A percentile compares a stretch with the other conserved stretches of the same genome.
These are phyloP conservation scores for Anoplius nigerrimus DNA, from an alignment of 2,888 invertebrate species.

Conservation along the genomic window DNA sequence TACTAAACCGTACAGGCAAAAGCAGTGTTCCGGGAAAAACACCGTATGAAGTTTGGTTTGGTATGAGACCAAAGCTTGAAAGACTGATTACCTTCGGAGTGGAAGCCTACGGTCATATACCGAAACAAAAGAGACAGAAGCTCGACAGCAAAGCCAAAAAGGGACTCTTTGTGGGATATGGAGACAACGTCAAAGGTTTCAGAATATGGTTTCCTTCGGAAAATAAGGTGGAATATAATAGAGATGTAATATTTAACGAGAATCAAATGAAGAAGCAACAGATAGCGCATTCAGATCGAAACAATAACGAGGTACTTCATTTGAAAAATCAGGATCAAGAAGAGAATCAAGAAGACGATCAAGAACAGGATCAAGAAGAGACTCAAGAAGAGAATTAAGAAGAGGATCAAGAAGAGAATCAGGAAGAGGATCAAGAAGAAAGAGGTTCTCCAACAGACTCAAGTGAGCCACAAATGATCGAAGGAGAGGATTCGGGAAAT, in stretches of 20 bases:
- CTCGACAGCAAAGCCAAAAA: conserved; percentile 28
- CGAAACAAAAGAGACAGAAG: conserved; percentile 26
- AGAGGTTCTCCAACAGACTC: too few species aligned
- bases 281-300: too few species aligned
- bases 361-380: too few species aligned
- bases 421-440: too few species aligned
- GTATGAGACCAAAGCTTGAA: neutral
- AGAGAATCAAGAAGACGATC: too few species aligned
- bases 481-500: too few species aligned
- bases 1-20: too few species aligned
- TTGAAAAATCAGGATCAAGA: neutral
- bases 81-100: neutral
- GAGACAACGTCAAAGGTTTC: conserved; percentile 12
- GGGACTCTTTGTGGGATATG: conserved; percentile 25
- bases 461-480: too few species aligned
- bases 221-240: conserved; percentile 4
- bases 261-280: neutral
- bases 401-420: too few species aligned
- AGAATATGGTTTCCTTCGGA: neutral
- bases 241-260: conserved; percentile 38
- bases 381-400: too few species aligned
- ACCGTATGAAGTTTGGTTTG: neutral
- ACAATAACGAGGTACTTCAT: too few species aligned
- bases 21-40: neutral
- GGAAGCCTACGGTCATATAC: conserved; percentile 1